Conservation (phyloP, 2,797 vertebrate genomes). For the Diplodus sargus region DNA sequence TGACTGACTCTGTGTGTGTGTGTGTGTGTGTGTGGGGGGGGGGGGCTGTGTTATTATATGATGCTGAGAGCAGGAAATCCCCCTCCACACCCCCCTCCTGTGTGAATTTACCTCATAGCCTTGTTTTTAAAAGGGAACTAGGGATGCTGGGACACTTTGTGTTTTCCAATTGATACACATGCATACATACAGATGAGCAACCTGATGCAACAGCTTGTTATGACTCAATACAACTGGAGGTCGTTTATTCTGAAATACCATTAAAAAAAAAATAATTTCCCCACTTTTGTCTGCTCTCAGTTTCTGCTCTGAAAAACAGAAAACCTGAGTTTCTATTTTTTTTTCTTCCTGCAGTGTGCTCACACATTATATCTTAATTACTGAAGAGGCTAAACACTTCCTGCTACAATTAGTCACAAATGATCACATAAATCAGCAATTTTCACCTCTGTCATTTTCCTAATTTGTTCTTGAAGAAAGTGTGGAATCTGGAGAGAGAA, state of each 20-base stretch:
- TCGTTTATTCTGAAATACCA: constrained; percentile 5
- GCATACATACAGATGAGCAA: constrained; percentile 20
- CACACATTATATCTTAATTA: constrained; percentile 18
- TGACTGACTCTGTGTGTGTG: constrained; percentile 20
- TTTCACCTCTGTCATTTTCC: neutral
- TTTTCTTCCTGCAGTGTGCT: neutral
- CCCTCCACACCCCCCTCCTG: neutral
- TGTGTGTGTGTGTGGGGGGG: constrained; percentile 38
- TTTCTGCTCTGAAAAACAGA: neutral
- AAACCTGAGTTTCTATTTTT: neutral
- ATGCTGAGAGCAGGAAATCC: constrained; percentile 24
- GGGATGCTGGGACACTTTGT: constrained; percentile 20
- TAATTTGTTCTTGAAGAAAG: neutral
- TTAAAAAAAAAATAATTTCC: neutral
- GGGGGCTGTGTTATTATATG: constrained; percentile 6
- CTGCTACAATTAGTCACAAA: constrained; percentile 4
- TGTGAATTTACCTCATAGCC: constrained; percentile 26
- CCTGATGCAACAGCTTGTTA: constrained; percentile 43
- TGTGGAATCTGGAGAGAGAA: neutral
- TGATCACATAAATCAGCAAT: constrained; percentile 14
- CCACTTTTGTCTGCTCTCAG: neutral
- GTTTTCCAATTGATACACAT: constrained; percentile 24
- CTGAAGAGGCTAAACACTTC: neutral
- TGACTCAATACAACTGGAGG: constrained; percentile 27
- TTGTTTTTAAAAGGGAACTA: constrained; percentile 12